These are phyloP conservation scores for Athalia circularis DNA, from an alignment of 2,888 invertebrate species.

Conservation along the genomic window DNA sequence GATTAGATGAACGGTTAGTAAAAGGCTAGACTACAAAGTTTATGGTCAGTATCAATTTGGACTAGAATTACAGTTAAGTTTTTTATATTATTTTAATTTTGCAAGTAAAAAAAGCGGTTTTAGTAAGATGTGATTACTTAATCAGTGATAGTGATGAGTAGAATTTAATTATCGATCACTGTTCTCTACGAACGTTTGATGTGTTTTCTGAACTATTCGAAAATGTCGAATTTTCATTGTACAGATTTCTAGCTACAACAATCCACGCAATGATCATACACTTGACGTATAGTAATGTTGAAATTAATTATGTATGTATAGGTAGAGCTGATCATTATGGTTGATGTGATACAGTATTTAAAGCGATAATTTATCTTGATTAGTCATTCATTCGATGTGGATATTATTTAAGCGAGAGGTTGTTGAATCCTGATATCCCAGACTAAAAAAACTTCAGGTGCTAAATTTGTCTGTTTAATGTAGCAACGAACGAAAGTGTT, in stretches of 20 bases:
- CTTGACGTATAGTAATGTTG: background rate
- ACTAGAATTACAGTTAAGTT: background rate
- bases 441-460: no score
- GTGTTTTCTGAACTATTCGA: no score
- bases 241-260: no score
- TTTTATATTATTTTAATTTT: background rate
- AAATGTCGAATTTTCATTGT: no score
- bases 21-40: constrained; percentile 18
- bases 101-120: background rate
- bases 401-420: no score
- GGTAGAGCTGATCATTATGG: background rate
- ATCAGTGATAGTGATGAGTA: no score
- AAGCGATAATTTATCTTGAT: background rate
- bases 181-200: no score
- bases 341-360: background rate
- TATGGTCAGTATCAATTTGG: background rate
- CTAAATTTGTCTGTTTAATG: no score
- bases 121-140: no score
- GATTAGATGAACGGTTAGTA: background rate
- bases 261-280: background rate
- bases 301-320: background rate
- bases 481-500: no score
- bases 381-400: background rate
- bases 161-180: no score
- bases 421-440: no score